Percentiles rank a stretch among this genome's conserved stretches.
These are phyloP conservation scores for Xestia rhomboidea DNA, from an alignment of 2,888 invertebrate genomes.

Conservation along the genomic window DNA sequence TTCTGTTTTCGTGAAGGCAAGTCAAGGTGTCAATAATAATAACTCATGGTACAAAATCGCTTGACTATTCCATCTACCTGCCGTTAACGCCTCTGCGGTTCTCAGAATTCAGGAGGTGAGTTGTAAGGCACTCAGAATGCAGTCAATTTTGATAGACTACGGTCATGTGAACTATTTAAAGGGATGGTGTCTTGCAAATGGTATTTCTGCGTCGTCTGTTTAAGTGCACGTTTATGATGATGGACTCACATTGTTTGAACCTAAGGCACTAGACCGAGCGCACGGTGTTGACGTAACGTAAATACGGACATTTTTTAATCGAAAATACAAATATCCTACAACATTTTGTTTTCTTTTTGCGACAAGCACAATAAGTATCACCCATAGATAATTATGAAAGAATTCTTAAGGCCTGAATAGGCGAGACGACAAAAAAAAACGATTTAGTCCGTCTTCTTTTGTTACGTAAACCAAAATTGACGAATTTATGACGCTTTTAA, in stretches of 20 bases:
- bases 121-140: not conserved
- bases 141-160: not conserved
- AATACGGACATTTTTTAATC: not conserved
- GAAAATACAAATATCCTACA: not conserved
- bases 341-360: no score
- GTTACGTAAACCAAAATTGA: no score
- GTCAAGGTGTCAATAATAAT: not conserved
- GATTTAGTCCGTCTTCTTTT: no score
- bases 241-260: not conserved
- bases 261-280: not conserved
- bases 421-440: no score
- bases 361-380: not conserved
- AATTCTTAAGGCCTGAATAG: no score
- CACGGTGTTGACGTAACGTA: not conserved
- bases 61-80: not conserved
- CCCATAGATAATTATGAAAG: not conserved
- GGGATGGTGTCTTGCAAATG: not conserved
- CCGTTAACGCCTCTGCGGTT: not conserved
- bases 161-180: not conserved
- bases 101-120: not conserved
- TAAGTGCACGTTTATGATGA: not conserved
- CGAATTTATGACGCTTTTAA: no score
- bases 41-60: not conserved
- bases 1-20: not conserved
- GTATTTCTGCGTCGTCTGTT: not conserved